phyloP scores from a whole-genome alignment of 2,797 vertebrate species.

The Typhlichthys eigenmanni region DNA sequence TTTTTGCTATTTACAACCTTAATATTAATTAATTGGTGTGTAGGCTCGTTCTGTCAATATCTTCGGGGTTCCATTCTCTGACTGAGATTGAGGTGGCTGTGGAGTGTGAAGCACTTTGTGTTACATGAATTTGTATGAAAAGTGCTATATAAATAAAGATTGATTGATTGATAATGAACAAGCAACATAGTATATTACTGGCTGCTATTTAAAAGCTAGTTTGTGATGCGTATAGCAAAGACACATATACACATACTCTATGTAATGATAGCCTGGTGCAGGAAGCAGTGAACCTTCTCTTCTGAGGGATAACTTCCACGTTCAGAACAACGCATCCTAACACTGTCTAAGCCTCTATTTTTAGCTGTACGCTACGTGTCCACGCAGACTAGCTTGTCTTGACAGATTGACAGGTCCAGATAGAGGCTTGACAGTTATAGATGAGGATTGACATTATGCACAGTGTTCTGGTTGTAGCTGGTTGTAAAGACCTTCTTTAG shows the following conservation, averaged over 20 bases:
- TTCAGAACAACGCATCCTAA: slow-evolving; percentile 3
- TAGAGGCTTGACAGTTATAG: background rate
- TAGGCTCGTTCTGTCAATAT: no score
- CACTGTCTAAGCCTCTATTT: slow-evolving; percentile 7
- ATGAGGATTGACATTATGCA: slow-evolving; percentile 1
- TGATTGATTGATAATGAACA: background rate
- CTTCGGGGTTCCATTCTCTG: no score
- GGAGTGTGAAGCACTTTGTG: no score
- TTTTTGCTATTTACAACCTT: background rate
- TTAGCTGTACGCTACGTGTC: slow-evolving; percentile 8
- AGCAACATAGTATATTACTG: background rate
- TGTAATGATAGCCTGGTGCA: slow-evolving; percentile 37
- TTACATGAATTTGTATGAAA: no score
- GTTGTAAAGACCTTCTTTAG: slow-evolving; percentile 14
- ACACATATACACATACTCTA: slow-evolving; percentile 13
- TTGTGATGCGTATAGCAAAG: slow-evolving; percentile 1
- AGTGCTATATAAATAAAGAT: no score
- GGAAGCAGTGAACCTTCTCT: slow-evolving; percentile 14
- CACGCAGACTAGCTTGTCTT: background rate
- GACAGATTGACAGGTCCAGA: slow-evolving; percentile 3
- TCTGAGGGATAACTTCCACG: slow-evolving; percentile 15
- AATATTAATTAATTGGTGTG: no score
- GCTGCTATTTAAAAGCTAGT: slow-evolving; percentile 14
- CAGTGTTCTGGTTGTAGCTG: slow-evolving; percentile 10
- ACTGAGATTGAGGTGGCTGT: no score